Evolutionary conservation across 2,888 invertebrate genomes (phyloP), one percentile per base, ranked within the genome.

Genomic region (Hermaeophaga mercurialis): DNA sequence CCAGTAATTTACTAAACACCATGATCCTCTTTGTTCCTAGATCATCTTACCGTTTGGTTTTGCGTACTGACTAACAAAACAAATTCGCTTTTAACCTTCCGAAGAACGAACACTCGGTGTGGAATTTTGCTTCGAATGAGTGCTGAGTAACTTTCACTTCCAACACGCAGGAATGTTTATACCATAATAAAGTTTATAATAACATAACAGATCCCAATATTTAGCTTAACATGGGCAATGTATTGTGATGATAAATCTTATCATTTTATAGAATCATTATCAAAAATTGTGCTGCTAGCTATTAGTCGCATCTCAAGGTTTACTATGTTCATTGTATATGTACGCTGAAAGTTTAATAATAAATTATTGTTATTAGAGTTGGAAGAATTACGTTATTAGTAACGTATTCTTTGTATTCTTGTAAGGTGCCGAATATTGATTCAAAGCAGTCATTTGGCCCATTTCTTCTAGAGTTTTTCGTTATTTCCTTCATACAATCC

Each of bases 81-180:
- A n/a, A n/a, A n/a, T n/a, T n/a, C n/a, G n/a, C n/a, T n/a, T 31
- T 22, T 24, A 44, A 58, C 54, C 57, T 57, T 47, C 46, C 54
- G 41, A 19, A 28, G 14, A 50, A n/a, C n/a, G n/a, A n/a, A 17
- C 24, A 9, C 43, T 22, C 24, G 9, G 31, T 36, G 43, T 49
- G 24, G 28, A 7, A 17, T 18, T 56, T 52, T 47, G 31, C 56
- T 53, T 53, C 57, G 48, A 43, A 28, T 45, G 49, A 39, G 38
- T 43, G 41, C 34, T 15, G 41, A 44, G 14, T 41, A 50, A 57
- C 57, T 58, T 58, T 58, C 58, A 58, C 58, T 58, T 49, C 36
- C 33, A 43, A 34, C 43, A 52, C 43, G 19, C 41, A 15, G 43
- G 43, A 33, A 43, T 43, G 41, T 41, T 49, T n/a, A n/a, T n/a